These are phyloP conservation scores for Apogon hyalosoma DNA, from an alignment of 2,797 vertebrate genomes.

Conservation along the genomic window DNA sequence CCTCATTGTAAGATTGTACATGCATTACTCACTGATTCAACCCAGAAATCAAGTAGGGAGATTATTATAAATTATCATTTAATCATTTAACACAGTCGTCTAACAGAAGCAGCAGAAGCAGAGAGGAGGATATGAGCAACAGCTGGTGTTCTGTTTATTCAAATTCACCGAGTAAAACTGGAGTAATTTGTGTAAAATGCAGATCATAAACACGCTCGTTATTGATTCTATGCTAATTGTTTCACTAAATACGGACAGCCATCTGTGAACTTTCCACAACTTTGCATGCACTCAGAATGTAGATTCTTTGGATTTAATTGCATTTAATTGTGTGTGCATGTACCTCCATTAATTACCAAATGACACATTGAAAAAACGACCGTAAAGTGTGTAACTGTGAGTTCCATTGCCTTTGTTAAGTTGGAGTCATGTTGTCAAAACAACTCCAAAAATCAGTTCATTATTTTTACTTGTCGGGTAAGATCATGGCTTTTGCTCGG, in stretches of 20 bases:
- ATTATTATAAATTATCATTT: conserved; percentile 28
- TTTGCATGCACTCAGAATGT: conserved; percentile 21
- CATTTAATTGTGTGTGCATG: conserved; percentile 19
- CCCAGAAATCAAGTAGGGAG: not conserved
- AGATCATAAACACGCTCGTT: conserved; percentile 35
- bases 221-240: conserved; percentile 43
- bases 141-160: conserved; percentile 45
- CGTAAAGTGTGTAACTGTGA: not conserved
- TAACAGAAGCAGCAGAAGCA: conserved; percentile 1
- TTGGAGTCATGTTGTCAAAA: no score
- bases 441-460: no score
- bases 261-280: conserved; percentile 32
- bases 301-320: conserved; percentile 5
- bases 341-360: conserved; percentile 21
- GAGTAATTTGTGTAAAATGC: conserved; percentile 40
- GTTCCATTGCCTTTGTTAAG: not conserved
- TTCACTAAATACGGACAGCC: conserved; percentile 28
- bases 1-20: not conserved
- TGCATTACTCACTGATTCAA: not conserved
- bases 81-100: not conserved
- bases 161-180: conserved; percentile 29
- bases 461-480: no score
- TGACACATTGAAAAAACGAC: not conserved
- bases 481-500: not conserved
- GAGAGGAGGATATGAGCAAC: conserved; percentile 26